Conservation (phyloP, 2,888 invertebrate genomes). For the Allolobophora icterica region DNA sequence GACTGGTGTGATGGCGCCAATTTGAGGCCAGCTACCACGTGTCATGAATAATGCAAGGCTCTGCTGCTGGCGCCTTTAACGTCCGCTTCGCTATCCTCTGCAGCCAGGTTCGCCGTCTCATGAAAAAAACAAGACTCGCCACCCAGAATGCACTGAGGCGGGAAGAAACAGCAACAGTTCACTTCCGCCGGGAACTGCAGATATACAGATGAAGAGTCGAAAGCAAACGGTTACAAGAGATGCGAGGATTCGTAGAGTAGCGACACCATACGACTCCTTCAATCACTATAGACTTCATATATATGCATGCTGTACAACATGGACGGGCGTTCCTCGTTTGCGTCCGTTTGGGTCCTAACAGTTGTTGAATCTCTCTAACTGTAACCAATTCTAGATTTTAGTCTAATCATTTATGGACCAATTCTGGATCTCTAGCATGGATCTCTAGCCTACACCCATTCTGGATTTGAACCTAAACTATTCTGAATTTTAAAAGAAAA, state of each 20-base stretch:
- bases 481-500: too few relatives aligned
- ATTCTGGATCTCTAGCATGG: too few relatives aligned
- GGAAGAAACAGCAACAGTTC: background rate
- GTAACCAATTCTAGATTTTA: too few relatives aligned
- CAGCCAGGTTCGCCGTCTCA: background rate
- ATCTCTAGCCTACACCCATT: too few relatives aligned
- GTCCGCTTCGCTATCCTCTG: background rate
- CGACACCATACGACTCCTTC: background rate
- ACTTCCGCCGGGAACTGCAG: background rate
- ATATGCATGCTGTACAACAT: too few relatives aligned
- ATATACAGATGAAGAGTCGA: background rate
- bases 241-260: background rate
- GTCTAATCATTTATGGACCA: too few relatives aligned
- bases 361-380: too few relatives aligned
- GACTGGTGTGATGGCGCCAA: constrained; percentile 1
- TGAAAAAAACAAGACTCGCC: background rate
- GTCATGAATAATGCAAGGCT: background rate
- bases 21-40: background rate
- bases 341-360: too few relatives aligned
- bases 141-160: background rate
- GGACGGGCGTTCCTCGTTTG: too few relatives aligned
- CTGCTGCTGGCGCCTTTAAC: background rate
- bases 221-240: background rate
- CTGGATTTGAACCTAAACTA: too few relatives aligned
- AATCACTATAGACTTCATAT: too few relatives aligned